Conservation (phyloP, 2,797 vertebrate species). For the Aulostomus chinensis region DNA sequence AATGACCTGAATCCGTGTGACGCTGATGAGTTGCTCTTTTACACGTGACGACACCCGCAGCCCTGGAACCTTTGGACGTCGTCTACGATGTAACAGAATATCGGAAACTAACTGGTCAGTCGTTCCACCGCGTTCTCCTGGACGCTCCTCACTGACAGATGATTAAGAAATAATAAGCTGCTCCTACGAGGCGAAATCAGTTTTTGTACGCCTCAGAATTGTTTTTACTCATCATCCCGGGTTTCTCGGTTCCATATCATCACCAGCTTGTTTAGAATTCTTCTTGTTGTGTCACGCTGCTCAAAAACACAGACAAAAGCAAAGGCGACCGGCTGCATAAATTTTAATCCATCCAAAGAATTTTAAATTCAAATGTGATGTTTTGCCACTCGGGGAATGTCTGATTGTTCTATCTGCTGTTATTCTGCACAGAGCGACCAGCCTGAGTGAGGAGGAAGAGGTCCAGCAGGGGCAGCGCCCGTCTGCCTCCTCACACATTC, state of each 20-base stretch:
- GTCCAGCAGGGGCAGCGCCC: conserved; percentile 4
- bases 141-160: too few species aligned
- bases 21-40: not conserved
- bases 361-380: not conserved
- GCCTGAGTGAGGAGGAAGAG: conserved; percentile 1
- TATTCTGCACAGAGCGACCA: not conserved
- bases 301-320: not conserved
- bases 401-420: not conserved
- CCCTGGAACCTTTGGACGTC: too few species aligned
- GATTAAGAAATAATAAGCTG: too few species aligned
- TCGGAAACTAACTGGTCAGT: too few species aligned
- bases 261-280: not conserved
- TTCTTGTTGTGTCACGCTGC: not conserved
- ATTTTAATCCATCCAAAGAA: not conserved
- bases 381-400: not conserved
- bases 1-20: conserved; percentile 17
- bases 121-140: too few species aligned
- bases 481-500: conserved; percentile 47
- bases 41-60: too few species aligned
- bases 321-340: too few species aligned
- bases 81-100: too few species aligned
- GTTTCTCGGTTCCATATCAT: not conserved
- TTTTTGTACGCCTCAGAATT: too few species aligned
- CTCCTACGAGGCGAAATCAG: too few species aligned
- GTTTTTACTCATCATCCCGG: too few species aligned